Evolutionary conservation across 2,797 vertebrate genomes (phyloP).

Genomic region (Schizopygopsis malacanthus): DNA sequence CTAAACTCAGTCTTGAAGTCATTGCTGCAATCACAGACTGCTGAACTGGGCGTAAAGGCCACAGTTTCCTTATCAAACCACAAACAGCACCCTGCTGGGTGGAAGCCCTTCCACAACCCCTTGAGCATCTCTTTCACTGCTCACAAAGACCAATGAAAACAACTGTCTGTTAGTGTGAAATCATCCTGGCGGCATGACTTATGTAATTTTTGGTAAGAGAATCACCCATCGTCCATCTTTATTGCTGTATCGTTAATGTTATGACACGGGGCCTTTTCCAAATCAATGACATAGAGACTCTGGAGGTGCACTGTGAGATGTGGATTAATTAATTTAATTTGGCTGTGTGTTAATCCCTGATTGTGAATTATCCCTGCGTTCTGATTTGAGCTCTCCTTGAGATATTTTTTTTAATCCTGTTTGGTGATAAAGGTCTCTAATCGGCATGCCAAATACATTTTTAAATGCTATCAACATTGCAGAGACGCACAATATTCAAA

Average conservation of each 20-base stretch:
- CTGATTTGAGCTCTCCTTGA: conserved; percentile 35
- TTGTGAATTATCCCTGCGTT: conserved; percentile 1
- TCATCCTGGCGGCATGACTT: conserved; percentile 61
- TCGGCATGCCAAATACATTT: conserved; percentile 62
- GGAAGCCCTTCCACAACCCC: conserved; percentile 5
- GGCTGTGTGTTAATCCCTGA: not conserved
- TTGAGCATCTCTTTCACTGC: not conserved
- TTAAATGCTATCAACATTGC: conserved; percentile 52
- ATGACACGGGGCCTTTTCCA: not conserved
- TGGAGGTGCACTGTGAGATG: not conserved
- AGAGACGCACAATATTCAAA: conserved; percentile 54
- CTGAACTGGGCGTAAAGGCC: not conserved
- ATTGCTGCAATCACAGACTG: conserved; percentile 24
- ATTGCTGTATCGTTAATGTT: not conserved
- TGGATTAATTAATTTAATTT: conserved; percentile 22
- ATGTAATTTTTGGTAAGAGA: conserved; percentile 30
- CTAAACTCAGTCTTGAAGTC: conserved; percentile 14
- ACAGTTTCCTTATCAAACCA: conserved; percentile 36
- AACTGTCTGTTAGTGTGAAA: conserved; percentile 70
- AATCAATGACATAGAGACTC: conserved; percentile 14
- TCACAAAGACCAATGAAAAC: conserved; percentile 35
- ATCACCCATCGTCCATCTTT: not conserved
- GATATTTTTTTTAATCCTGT: conserved; percentile 29
- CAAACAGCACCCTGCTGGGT: conserved; percentile 14
- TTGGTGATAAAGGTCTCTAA: conserved; percentile 58